Evolutionary conservation across 2,113 vertebrate species (phyloP), one percentile per base, ranked within the genome.

Genomic region (Takifugu flavidus): DNA sequence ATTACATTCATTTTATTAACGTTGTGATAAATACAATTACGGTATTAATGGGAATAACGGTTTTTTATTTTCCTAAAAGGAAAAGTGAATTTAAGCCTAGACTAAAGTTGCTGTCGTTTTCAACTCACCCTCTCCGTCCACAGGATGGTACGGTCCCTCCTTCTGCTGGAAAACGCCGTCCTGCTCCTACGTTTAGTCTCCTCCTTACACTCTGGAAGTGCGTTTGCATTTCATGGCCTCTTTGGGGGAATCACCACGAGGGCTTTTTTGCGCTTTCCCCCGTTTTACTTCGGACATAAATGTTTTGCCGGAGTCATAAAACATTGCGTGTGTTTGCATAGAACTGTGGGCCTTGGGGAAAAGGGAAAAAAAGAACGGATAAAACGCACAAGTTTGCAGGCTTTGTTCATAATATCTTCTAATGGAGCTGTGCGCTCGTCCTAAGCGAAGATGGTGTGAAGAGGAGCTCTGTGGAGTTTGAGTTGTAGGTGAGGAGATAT

Each of bases 131-230:
- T 39, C 4, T 67, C 5, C 34, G 6, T 13, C 3, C 25, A 53
- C 7, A 64, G 26, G 79, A 70, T 89, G 86, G 88, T 88, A 82
- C 8, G 72, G 6, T 74, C 86, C 84, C 58, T 44, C 28, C 56
- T 71, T 56, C 56, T 75, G 59, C 6, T 62, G 72, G 64, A 62
- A 25, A 53, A 63, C 60, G 27, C 77, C n/a, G 57, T 29, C 51
- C 63, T 27, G 59, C 65, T 28, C 61, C 66, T 63, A 39, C 51
- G 63, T 63, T 64, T 62, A 29, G 64, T 79, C 56, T 46, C 1
- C 45, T 14, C 13, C 45, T 1, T 13, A 27, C 51, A 13, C 25
- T 13, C 49, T 26, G 25, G 1, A 34, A 25, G 25, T 27, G 3
- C 8, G 5, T 1, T 6, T 28, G 51, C 26, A 13, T 13, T 13